Conservation (phyloP, 2,797 vertebrate species). For the Tragelaphus eurycerus region DNA sequence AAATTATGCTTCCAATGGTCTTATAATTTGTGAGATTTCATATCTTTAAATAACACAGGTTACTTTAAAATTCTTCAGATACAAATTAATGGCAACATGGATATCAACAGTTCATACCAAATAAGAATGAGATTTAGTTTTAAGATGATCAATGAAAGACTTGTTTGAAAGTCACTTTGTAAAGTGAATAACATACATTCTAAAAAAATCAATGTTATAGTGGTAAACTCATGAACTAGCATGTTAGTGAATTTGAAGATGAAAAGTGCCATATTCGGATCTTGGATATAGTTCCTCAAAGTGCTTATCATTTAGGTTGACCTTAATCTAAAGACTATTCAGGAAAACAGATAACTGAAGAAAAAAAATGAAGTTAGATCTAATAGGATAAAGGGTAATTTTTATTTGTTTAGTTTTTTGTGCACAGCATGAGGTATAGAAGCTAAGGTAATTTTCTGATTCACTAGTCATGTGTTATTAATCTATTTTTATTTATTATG, state of each 20-base stretch:
- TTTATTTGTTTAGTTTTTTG: not conserved
- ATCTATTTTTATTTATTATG: not conserved
- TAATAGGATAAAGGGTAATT: not conserved
- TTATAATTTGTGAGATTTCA: not conserved
- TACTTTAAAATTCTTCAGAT: not conserved
- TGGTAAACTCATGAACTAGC: not conserved
- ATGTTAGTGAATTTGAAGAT: not conserved
- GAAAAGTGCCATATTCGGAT: not conserved
- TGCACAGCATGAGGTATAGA: not conserved
- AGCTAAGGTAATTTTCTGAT: not conserved
- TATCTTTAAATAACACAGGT: not conserved
- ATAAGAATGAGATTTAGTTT: not conserved
- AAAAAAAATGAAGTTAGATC: not conserved
- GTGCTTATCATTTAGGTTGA: not conserved
- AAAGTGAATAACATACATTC: not conserved
- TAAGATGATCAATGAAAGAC: not conserved
- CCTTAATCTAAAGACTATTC: not conserved
- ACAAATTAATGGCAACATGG: not conserved
- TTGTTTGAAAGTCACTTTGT: not conserved
- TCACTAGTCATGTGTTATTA: not conserved
- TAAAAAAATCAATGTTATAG: not conserved
- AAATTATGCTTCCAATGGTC: not conserved
- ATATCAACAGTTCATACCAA: not conserved
- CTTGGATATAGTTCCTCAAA: not conserved
- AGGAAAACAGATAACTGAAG: not conserved